A percentile compares a stretch with the other conserved stretches of the same genome.
Evolutionary conservation across 2,888 invertebrate species (phyloP).

Genomic region (Drosophila barbarae): DNA sequence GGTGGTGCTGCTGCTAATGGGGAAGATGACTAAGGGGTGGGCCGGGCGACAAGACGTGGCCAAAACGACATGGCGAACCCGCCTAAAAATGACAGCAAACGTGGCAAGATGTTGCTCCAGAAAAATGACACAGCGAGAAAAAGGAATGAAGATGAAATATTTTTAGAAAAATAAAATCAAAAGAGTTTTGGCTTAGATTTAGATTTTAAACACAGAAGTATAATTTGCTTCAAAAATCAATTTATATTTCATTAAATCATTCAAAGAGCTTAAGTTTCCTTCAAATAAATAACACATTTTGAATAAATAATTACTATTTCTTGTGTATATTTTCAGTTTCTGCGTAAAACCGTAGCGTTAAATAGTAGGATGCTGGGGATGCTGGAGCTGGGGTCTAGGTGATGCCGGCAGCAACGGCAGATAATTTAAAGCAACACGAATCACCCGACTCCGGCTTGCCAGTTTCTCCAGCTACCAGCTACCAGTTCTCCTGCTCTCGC

Average conservation of each 20-base stretch:
- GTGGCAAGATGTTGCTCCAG: constrained; percentile 34
- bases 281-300: background rate
- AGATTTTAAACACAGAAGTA: no score
- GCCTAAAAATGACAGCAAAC: constrained; percentile 46
- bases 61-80: constrained; percentile 39
- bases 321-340: background rate
- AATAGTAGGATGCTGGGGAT: constrained; percentile 9
- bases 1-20: background rate
- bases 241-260: no score
- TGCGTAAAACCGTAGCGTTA: constrained; percentile 18
- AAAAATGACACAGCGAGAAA: background rate
- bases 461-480: background rate
- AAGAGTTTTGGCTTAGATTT: no score
- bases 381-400: background rate
- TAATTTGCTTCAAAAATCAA: no score
- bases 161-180: no score
- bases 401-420: constrained; percentile 25
- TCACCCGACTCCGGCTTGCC: constrained; percentile 10
- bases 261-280: no score
- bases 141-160: background rate
- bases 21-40: background rate
- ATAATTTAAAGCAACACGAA: constrained; percentile 58
- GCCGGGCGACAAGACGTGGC: constrained; percentile 36
- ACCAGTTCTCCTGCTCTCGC: background rate
- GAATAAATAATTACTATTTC: background rate